These are phyloP conservation scores for Apostichopus californicus DNA, from an alignment of 35 echinoderm and acorn worm species.

Conservation along the genomic window DNA sequence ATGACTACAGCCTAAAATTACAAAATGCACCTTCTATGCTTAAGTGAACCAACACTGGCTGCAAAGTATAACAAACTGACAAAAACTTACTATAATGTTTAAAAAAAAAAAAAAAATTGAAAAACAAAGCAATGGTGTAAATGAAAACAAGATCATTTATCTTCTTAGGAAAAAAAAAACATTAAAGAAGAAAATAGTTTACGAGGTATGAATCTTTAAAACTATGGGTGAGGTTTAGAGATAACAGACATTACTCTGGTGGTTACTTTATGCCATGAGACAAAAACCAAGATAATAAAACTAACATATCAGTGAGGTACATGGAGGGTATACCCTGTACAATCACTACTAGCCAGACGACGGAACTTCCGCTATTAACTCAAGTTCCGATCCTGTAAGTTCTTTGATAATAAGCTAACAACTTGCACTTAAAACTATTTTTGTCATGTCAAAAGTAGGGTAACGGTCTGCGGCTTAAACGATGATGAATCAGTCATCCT, in stretches of 20 bases:
- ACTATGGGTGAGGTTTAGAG: neutral
- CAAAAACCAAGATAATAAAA: neutral
- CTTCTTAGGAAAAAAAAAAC: too few species aligned
- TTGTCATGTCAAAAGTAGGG: constrained; percentile 11
- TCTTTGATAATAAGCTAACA: constrained; percentile 30
- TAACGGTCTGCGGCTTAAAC: neutral
- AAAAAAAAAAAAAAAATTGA: too few species aligned
- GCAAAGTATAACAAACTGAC: neutral
- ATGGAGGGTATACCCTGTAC: neutral
- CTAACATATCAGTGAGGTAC: neutral
- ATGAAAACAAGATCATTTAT: too few species aligned
- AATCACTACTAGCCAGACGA: neutral
- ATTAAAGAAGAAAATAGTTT: too few species aligned
- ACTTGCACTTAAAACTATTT: constrained; percentile 1
- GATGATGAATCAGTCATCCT: neutral
- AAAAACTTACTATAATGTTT: neutral
- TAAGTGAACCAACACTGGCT: too few species aligned
- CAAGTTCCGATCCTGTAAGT: neutral
- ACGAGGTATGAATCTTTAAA: too few species aligned
- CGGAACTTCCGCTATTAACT: constrained; percentile 1
- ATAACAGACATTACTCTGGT: neutral
- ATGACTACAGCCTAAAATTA: too few species aligned
- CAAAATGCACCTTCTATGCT: too few species aligned
- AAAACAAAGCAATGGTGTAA: too few species aligned
- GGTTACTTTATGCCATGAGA: too few species aligned